phyloP scores from a whole-genome alignment of 2,888 invertebrate species.

The Metellina segmentata region DNA sequence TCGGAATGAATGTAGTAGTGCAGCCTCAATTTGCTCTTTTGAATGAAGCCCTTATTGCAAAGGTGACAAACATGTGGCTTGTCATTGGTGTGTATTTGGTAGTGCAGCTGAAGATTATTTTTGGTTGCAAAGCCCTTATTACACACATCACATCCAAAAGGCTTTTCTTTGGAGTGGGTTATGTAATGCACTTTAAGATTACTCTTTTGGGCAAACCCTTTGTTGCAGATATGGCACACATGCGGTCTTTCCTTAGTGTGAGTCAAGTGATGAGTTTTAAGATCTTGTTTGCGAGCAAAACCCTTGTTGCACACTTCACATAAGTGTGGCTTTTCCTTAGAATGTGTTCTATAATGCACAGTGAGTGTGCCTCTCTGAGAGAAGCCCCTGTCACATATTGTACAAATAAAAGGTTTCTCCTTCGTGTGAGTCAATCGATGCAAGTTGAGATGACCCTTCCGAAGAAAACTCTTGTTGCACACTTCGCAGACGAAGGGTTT shows the following conservation, averaged over 20 bases:
- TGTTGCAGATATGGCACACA: conserved; percentile 27
- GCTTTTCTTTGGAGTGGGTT: conserved; percentile 42
- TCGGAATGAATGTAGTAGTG: neutral
- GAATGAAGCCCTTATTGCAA: conserved; percentile 1
- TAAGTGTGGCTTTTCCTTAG: conserved; percentile 11
- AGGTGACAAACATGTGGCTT: conserved; percentile 16
- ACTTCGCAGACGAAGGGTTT: conserved; percentile 28
- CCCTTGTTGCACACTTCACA: conserved; percentile 33
- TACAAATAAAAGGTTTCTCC: neutral
- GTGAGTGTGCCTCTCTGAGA: neutral
- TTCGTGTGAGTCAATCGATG: conserved; percentile 4
- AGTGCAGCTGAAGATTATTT: conserved; percentile 37
- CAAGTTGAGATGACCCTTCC: conserved; percentile 3
- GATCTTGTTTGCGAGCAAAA: neutral
- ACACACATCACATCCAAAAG: conserved; percentile 53
- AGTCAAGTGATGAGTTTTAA: conserved; percentile 16
- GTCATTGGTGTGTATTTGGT: conserved; percentile 39
- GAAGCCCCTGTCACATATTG: conserved; percentile 6
- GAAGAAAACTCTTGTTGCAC: conserved; percentile 14
- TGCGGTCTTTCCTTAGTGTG: conserved; percentile 11
- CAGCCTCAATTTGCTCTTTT: conserved; percentile 4
- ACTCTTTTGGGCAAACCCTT: conserved; percentile 4
- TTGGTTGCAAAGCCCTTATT: conserved; percentile 51
- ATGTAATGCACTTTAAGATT: conserved; percentile 38
- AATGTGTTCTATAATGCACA: conserved; percentile 6